These are phyloP conservation scores for Spilarctia lutea DNA, from an alignment of 2,888 invertebrate species.

Conservation along the genomic window DNA sequence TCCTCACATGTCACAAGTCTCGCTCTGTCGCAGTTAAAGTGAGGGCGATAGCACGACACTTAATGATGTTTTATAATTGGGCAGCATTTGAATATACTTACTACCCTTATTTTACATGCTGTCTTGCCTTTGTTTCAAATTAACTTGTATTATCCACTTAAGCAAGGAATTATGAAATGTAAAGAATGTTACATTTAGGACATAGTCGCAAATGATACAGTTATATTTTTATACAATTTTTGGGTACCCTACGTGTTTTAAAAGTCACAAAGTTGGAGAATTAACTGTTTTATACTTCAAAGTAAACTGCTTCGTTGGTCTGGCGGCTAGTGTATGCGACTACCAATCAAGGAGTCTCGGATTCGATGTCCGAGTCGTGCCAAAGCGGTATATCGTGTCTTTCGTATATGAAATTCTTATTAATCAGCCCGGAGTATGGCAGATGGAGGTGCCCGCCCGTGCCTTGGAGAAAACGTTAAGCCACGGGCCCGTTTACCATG, in stretches of 20 bases:
- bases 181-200: neutral
- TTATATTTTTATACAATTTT: no score
- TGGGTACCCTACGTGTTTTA: neutral
- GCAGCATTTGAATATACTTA: neutral
- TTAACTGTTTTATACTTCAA: neutral
- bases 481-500: no score
- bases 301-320: no score
- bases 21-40: neutral
- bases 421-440: no score
- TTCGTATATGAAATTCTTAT: no score
- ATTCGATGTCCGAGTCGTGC: no score
- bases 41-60: neutral
- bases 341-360: no score
- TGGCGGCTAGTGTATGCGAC: no score
- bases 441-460: no score
- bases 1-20: neutral
- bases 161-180: neutral
- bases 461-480: no score
- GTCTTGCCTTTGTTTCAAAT: neutral
- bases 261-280: neutral
- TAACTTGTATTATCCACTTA: neutral
- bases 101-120: neutral
- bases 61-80: neutral
- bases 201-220: no score
- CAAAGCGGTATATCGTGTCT: no score